Percentiles rank a stretch among this genome's conserved stretches.
These are phyloP conservation scores for Dallia pectoralis DNA, from an alignment of 2,797 vertebrate genomes.

Conservation along the genomic window DNA sequence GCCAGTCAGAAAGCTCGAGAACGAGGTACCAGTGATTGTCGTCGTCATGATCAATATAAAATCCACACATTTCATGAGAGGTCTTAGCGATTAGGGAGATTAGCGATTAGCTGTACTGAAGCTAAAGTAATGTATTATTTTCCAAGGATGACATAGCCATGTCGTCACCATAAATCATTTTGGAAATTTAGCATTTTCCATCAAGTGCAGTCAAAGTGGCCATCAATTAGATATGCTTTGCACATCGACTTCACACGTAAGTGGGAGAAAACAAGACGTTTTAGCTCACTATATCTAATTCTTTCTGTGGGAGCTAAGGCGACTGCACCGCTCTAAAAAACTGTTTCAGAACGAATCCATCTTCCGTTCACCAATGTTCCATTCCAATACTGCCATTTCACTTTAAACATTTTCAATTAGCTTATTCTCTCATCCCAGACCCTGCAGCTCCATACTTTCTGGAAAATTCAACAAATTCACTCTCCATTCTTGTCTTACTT, in stretches of 20 bases:
- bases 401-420: too few species aligned
- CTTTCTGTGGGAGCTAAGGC: not conserved
- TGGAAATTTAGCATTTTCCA: constrained; percentile 46
- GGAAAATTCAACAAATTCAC: too few species aligned
- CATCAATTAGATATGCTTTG: constrained; percentile 46
- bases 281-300: too few species aligned
- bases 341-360: too few species aligned
- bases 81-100: too few species aligned
- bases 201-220: constrained; percentile 35
- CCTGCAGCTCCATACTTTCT: too few species aligned
- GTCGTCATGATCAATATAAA: constrained; percentile 63
- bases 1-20: constrained; percentile 53
- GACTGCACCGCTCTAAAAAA: not conserved
- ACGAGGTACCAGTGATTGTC: constrained; percentile 59
- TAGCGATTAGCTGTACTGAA: constrained; percentile 65
- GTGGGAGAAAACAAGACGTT: constrained; percentile 16
- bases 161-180: constrained; percentile 64
- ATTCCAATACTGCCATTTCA: too few species aligned
- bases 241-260: not conserved
- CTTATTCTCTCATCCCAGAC: too few species aligned
- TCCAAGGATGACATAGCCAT: constrained; percentile 60
- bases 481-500: too few species aligned
- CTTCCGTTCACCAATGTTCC: too few species aligned
- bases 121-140: constrained; percentile 64
- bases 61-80: constrained; percentile 67